Evolutionary conservation across 2,888 invertebrate species (phyloP).

Genomic region (Pardosa pseudoannulata): DNA sequence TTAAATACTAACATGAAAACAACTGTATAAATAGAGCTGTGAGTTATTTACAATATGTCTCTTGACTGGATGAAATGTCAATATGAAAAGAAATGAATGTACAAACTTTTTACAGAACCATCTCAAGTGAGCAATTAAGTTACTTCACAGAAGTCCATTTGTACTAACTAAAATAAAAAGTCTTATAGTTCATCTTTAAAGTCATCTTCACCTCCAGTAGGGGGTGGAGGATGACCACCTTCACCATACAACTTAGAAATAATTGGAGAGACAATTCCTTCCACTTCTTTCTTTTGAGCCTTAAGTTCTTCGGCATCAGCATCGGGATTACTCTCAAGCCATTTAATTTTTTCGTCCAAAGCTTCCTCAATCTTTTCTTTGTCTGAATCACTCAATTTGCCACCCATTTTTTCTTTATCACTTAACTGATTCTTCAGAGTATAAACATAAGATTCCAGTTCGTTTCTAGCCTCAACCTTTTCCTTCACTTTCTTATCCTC

Average conservation of each 20-base stretch:
- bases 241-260: conserved; percentile 96
- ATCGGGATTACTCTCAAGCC: conserved; percentile 97
- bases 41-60: conserved; percentile 27
- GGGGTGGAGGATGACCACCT: conserved; percentile 83
- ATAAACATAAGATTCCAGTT: conserved; percentile 97
- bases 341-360: conserved; percentile 97
- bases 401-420: conserved; percentile 97
- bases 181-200: conserved; percentile 83
- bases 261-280: conserved; percentile 97
- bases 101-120: conserved; percentile 36
- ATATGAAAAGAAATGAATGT: conserved; percentile 26
- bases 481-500: conserved; percentile 98
- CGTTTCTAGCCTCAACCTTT: conserved; percentile 96
- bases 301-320: conserved; percentile 94
- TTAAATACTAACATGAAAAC: conserved; percentile 39
- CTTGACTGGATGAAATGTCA: conserved; percentile 15
- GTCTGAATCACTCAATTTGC: conserved; percentile 91
- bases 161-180: conserved; percentile 3
- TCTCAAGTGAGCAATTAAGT: conserved; percentile 16
- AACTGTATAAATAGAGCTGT: conserved; percentile 50
- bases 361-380: conserved; percentile 95
- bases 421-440: conserved; percentile 96
- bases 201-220: conserved; percentile 85
- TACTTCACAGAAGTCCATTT: conserved; percentile 39
- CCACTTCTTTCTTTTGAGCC: conserved; percentile 94